A percentile compares a stretch with the other conserved stretches of the same genome.
Evolutionary conservation across 1,140 invertebrate genomes (phyloP).

Genomic region (Nixonia krombeini): DNA sequence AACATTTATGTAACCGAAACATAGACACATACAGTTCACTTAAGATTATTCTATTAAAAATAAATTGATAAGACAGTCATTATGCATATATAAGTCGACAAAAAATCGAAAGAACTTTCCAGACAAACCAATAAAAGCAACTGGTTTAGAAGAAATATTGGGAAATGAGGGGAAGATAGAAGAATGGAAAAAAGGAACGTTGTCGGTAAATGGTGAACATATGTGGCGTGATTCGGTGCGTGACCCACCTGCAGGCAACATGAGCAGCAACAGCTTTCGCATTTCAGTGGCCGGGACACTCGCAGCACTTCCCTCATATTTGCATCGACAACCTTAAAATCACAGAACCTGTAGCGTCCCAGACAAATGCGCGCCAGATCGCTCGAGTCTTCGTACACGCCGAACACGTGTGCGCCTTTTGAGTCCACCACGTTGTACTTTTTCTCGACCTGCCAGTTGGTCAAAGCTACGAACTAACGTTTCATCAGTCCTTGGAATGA

Average conservation of each 20-base stretch:
- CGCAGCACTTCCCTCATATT: constrained; percentile 82
- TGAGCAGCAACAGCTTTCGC: constrained; percentile 74
- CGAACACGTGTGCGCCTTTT: constrained; percentile 76
- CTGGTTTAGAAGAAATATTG: too few species aligned
- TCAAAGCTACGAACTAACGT: constrained; percentile 73
- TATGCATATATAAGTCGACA: too few species aligned
- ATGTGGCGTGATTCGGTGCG: neutral
- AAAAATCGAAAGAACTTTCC: too few species aligned
- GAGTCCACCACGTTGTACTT: constrained; percentile 51
- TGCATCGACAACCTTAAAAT: constrained; percentile 89
- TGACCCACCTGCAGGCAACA: constrained; percentile 75
- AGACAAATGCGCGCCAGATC: constrained; percentile 84
- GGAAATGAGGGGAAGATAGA: neutral
- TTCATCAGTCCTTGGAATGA: neutral
- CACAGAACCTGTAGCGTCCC: constrained; percentile 84
- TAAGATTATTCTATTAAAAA: too few species aligned
- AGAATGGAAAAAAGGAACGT: too few species aligned
- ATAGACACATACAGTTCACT: too few species aligned
- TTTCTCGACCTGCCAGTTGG: constrained; percentile 51
- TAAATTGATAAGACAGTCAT: too few species aligned
- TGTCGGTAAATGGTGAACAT: too few species aligned
- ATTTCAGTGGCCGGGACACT: constrained; percentile 63
- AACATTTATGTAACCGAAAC: neutral
- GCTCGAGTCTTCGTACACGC: constrained; percentile 87
- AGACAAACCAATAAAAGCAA: too few species aligned